These are phyloP conservation scores for Andricus curvator DNA, from an alignment of 2,888 invertebrate genomes.

Conservation along the genomic window DNA sequence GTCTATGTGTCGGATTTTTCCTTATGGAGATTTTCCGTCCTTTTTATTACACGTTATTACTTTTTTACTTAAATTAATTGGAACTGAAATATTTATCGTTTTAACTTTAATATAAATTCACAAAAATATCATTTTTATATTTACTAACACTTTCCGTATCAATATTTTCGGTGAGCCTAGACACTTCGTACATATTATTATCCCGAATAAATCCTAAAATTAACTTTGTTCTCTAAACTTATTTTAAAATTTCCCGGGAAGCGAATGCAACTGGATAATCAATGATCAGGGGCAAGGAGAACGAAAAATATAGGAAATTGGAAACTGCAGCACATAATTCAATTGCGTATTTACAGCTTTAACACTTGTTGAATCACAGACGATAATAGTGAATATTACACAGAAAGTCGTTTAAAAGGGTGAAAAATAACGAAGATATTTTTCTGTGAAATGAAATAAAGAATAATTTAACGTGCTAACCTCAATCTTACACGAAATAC, in stretches of 20 bases:
- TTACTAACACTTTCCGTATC: too few relatives aligned
- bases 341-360: neutral
- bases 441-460: neutral
- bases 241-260: neutral
- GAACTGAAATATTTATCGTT: too few relatives aligned
- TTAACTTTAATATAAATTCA: too few relatives aligned
- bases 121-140: too few relatives aligned
- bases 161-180: too few relatives aligned
- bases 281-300: neutral
- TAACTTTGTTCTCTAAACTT: neutral
- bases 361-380: neutral
- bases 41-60: too few relatives aligned
- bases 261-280: neutral
- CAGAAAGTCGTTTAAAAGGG: neutral
- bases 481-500: neutral
- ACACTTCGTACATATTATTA: too few relatives aligned
- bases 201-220: too few relatives aligned
- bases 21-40: too few relatives aligned
- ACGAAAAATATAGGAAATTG: neutral
- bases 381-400: neutral
- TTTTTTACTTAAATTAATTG: too few relatives aligned
- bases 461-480: neutral
- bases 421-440: neutral
- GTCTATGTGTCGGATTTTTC: too few relatives aligned
- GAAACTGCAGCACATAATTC: neutral